Evolutionary conservation across 2,888 invertebrate genomes (phyloP).

Genomic region (Lasius fuliginosus): DNA sequence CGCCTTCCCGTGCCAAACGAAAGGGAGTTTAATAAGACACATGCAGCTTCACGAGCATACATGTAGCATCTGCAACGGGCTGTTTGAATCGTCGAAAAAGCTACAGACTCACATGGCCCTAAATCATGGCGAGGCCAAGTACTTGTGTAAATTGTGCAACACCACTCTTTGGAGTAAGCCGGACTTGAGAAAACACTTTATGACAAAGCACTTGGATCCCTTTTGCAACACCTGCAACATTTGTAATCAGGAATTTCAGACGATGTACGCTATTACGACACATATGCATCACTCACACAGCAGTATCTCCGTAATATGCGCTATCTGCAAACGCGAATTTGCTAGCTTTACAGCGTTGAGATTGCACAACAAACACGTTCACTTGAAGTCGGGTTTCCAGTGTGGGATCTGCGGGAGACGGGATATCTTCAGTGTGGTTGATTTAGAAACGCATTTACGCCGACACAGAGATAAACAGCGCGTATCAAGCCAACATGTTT

Average conservation of each 20-base stretch:
- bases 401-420: slow-evolving; percentile 69
- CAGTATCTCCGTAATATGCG: slow-evolving; percentile 25
- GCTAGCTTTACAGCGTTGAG: slow-evolving; percentile 66
- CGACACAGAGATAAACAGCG: slow-evolving; percentile 58
- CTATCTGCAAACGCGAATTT: slow-evolving; percentile 59
- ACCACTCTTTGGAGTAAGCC: slow-evolving; percentile 84
- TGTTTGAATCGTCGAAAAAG: slow-evolving; percentile 17
- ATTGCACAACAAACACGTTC: slow-evolving; percentile 69
- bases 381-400: slow-evolving; percentile 63
- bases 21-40: slow-evolving; percentile 53
- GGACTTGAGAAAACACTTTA: slow-evolving; percentile 85
- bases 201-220: slow-evolving; percentile 83
- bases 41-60: slow-evolving; percentile 52
- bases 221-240: slow-evolving; percentile 84
- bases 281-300: slow-evolving; percentile 83
- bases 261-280: slow-evolving; percentile 84
- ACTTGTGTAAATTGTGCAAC: slow-evolving; percentile 83
- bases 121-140: slow-evolving; percentile 82
- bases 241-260: slow-evolving; percentile 83
- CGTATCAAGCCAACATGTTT: slow-evolving; percentile 57
- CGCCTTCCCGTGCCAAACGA: slow-evolving; percentile 40
- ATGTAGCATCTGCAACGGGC: slow-evolving; percentile 26
- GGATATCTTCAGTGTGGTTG: slow-evolving; percentile 60
- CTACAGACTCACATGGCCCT: slow-evolving; percentile 75
- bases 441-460: slow-evolving; percentile 67